A percentile compares a stretch with the other conserved stretches of the same genome.
phyloP scores from a whole-genome alignment of 2,888 invertebrate species.

The Schizotus pectinicornis region DNA sequence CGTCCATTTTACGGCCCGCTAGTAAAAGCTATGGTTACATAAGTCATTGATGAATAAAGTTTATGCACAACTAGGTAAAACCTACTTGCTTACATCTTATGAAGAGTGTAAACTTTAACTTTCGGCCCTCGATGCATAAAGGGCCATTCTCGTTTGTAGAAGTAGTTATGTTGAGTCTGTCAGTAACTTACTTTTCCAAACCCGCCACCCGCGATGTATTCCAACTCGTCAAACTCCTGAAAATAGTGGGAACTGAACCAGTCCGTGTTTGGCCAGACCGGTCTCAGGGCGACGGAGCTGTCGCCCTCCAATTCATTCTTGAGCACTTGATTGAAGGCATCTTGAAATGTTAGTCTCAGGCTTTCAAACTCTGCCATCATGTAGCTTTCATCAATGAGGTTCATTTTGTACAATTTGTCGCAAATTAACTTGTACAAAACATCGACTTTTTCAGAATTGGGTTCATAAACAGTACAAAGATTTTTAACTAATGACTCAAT shows the following conservation, averaged over 20 bases:
- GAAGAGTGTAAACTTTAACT: too few relatives aligned
- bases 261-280: constrained; percentile 63
- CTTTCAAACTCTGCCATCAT: constrained; percentile 73
- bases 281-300: constrained; percentile 60
- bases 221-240: constrained; percentile 73
- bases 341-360: constrained; percentile 71
- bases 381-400: constrained; percentile 74
- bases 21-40: too few relatives aligned
- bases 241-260: constrained; percentile 68
- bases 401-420: constrained; percentile 70
- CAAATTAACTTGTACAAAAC: constrained; percentile 72
- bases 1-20: too few relatives aligned
- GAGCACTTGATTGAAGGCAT: constrained; percentile 69
- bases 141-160: too few relatives aligned
- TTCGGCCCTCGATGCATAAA: too few relatives aligned
- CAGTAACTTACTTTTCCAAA: constrained; percentile 69
- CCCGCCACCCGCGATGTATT: constrained; percentile 75
- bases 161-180: background rate
- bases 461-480: constrained; percentile 69
- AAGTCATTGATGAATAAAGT: too few relatives aligned
- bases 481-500: constrained; percentile 75
- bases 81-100: too few relatives aligned
- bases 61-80: too few relatives aligned
- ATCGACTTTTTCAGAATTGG: constrained; percentile 64
- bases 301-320: constrained; percentile 65